Evolutionary conservation across 2,797 vertebrate species (phyloP).

Genomic region (Mus minutoides): DNA sequence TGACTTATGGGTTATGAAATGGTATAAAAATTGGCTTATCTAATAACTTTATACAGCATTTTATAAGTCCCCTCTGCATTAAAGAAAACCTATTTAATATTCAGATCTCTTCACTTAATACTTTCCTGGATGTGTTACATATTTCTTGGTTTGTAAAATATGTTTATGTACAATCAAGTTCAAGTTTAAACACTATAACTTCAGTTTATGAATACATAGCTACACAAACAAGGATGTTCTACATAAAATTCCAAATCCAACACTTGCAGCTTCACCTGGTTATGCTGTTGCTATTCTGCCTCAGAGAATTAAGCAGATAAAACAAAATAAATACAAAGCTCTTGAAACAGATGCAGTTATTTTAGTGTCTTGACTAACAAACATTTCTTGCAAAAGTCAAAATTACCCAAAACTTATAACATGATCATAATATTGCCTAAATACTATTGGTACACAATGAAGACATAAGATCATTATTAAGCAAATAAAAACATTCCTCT

Average conservation of each 20-base stretch:
- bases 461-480: neutral
- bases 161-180: constrained; percentile 82
- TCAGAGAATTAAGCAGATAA: constrained; percentile 66
- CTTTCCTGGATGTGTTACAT: constrained; percentile 75
- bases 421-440: neutral
- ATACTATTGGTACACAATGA: constrained; percentile 20
- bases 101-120: constrained; percentile 73
- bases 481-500: neutral
- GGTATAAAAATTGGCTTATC: constrained; percentile 42
- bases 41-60: constrained; percentile 67
- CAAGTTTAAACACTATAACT: constrained; percentile 78
- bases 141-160: constrained; percentile 80
- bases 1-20: constrained; percentile 57
- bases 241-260: constrained; percentile 80
- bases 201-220: constrained; percentile 73
- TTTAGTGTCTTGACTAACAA: neutral
- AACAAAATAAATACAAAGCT: constrained; percentile 63
- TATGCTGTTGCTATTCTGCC: constrained; percentile 74
- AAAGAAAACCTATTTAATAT: constrained; percentile 78
- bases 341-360: constrained; percentile 50
- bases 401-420: neutral
- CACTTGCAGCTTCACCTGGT: constrained; percentile 70
- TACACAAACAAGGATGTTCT: constrained; percentile 79
- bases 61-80: constrained; percentile 73
- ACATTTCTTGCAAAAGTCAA: neutral